Evolutionary conservation across 2,888 invertebrate genomes (phyloP).

Genomic region (Leptura quadrifasciata): DNA sequence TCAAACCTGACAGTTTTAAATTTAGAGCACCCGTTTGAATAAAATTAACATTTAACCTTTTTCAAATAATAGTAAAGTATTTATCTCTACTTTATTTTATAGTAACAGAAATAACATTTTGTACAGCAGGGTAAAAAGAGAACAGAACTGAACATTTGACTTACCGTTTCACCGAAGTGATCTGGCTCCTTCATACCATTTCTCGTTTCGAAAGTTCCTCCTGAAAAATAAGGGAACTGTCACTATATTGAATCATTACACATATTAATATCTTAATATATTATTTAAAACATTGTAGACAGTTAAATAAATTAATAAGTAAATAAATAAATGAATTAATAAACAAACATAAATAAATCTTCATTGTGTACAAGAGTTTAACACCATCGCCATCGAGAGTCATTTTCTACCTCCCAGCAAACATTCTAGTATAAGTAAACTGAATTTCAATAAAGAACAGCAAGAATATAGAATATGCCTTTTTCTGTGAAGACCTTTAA

Average conservation of each 20-base stretch:
- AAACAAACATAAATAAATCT: no score
- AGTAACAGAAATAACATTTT: conserved; percentile 6
- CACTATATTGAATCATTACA: conserved; percentile 2
- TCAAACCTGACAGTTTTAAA: not conserved
- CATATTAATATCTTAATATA: no score
- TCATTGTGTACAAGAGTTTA: no score
- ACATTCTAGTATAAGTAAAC: no score
- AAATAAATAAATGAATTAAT: no score
- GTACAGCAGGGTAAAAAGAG: conserved; percentile 26
- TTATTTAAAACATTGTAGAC: no score
- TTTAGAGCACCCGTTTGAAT: not conserved
- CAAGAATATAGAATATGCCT: no score
- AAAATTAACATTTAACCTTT: not conserved
- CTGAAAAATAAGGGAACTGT: conserved; percentile 75
- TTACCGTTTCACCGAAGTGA: conserved; percentile 88
- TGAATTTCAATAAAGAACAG: no score
- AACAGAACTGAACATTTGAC: conserved; percentile 66
- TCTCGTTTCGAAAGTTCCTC: conserved; percentile 83
- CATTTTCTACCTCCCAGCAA: no score
- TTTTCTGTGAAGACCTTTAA: no score
- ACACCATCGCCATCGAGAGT: no score
- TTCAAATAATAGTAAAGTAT: conserved; percentile 40
- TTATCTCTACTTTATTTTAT: conserved; percentile 39
- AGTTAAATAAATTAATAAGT: no score
- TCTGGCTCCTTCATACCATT: conserved; percentile 92